Conservation (phyloP, 2,888 invertebrate genomes). For the Prostheceraeus crozeri region DNA sequence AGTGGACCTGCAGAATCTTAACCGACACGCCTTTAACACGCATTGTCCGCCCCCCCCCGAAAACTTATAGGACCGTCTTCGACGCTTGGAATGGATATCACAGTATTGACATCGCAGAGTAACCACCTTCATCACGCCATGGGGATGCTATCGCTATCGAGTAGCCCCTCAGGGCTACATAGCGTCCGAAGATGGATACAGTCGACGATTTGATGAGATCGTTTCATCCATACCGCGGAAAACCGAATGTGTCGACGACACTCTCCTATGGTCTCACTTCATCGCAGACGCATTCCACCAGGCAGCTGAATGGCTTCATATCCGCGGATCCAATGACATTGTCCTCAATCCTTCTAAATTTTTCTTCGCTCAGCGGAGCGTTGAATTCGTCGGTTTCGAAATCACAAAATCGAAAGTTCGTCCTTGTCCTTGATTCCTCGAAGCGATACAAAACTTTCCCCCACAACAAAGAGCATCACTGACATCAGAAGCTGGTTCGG, state of each 20-base stretch:
- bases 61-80: constrained; percentile 6
- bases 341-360: constrained; percentile 40
- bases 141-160: background rate
- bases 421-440: constrained; percentile 40
- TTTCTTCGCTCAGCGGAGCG: constrained; percentile 37
- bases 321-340: constrained; percentile 40
- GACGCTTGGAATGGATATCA: constrained; percentile 32
- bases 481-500: constrained; percentile 40
- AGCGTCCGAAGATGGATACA: constrained; percentile 29
- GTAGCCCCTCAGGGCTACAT: constrained; percentile 21
- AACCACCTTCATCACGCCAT: constrained; percentile 41
- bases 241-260: constrained; percentile 40
- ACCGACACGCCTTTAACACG: constrained; percentile 33
- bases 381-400: constrained; percentile 40
- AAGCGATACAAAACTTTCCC: constrained; percentile 40
- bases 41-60: constrained; percentile 26
- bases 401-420: constrained; percentile 40
- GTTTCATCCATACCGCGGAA: constrained; percentile 5
- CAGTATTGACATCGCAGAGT: constrained; percentile 40
- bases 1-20: constrained; percentile 38
- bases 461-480: constrained; percentile 18
- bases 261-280: constrained; percentile 40
- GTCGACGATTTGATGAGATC: constrained; percentile 15
- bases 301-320: constrained; percentile 40
- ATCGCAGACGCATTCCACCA: constrained; percentile 41